Conservation (phyloP, 1,140 invertebrate genomes). For the Drosophila fuyamai region DNA sequence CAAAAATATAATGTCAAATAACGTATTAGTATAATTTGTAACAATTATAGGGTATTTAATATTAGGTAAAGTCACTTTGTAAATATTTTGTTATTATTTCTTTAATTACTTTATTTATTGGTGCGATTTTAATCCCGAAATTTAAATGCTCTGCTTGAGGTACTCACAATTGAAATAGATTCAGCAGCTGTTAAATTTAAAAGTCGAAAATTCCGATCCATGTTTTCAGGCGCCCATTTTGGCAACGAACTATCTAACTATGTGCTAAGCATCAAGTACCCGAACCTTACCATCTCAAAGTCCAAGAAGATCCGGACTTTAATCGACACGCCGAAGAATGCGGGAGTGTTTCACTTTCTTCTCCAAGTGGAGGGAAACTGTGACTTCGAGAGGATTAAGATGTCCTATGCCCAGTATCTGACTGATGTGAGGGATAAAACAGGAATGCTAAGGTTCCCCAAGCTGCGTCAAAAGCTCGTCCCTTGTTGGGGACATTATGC, state of each 20-base stretch:
- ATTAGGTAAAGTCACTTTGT: background rate
- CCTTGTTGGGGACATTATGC: constrained; percentile 89
- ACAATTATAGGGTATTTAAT: background rate
- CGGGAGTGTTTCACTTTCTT: constrained; percentile 89
- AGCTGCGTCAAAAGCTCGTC: constrained; percentile 87
- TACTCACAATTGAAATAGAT: background rate
- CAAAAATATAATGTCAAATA: too few relatives aligned
- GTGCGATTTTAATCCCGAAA: background rate
- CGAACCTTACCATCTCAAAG: constrained; percentile 87
- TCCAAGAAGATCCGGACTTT: constrained; percentile 88
- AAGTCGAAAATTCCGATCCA: background rate
- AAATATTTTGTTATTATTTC: background rate
- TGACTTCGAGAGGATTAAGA: constrained; percentile 85
- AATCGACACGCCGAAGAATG: constrained; percentile 89
- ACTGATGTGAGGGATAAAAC: constrained; percentile 86
- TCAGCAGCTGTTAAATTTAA: constrained; percentile 1
- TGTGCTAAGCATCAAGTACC: constrained; percentile 86
- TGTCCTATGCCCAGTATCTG: constrained; percentile 85
- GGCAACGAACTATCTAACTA: constrained; percentile 76
- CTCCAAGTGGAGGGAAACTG: constrained; percentile 87
- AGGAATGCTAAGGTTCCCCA: constrained; percentile 87
- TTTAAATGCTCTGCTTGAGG: background rate
- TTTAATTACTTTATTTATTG: background rate
- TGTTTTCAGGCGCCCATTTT: constrained; percentile 69
- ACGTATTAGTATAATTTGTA: too few relatives aligned